A percentile compares a stretch with the other conserved stretches of the same genome.
Evolutionary conservation across 2,113 vertebrate species (phyloP).

Genomic region (Hylia prasina): DNA sequence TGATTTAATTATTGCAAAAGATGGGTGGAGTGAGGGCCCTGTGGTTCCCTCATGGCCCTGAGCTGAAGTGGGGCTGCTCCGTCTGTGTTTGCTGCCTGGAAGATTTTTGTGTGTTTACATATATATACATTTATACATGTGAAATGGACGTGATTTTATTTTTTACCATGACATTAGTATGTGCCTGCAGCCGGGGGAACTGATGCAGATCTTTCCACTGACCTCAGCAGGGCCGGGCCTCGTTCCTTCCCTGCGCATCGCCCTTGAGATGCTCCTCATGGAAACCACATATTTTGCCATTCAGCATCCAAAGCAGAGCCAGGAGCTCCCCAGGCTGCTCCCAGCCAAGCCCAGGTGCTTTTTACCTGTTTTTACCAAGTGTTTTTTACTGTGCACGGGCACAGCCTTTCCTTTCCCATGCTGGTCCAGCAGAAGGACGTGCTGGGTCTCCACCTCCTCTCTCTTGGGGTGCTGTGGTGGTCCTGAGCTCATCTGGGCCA

Average conservation of each 20-base stretch:
- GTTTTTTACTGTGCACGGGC: fast-evolving
- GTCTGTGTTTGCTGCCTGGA: background rate
- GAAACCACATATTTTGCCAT: fast-evolving
- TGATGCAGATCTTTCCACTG: background rate
- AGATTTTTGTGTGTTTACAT: background rate
- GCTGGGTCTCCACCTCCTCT: background rate
- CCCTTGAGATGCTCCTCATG: background rate
- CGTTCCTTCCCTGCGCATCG: fast-evolving
- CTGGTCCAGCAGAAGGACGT: fast-evolving
- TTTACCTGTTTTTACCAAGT: background rate
- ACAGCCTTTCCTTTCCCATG: background rate
- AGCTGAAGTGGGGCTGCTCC: background rate
- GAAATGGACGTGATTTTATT: background rate
- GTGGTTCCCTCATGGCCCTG: background rate
- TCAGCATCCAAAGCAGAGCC: background rate
- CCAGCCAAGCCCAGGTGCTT: background rate
- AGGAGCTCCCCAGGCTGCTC: background rate
- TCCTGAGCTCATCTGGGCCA: background rate
- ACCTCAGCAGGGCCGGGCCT: background rate
- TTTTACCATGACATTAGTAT: background rate
- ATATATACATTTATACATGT: fast-evolving
- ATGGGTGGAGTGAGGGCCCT: background rate
- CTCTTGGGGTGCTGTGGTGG: background rate
- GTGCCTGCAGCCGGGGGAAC: background rate
- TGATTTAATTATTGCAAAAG: constrained; percentile 56